Evolutionary conservation across 1,140 invertebrate genomes (phyloP).

Genomic region (Asbolus verrucosus): DNA sequence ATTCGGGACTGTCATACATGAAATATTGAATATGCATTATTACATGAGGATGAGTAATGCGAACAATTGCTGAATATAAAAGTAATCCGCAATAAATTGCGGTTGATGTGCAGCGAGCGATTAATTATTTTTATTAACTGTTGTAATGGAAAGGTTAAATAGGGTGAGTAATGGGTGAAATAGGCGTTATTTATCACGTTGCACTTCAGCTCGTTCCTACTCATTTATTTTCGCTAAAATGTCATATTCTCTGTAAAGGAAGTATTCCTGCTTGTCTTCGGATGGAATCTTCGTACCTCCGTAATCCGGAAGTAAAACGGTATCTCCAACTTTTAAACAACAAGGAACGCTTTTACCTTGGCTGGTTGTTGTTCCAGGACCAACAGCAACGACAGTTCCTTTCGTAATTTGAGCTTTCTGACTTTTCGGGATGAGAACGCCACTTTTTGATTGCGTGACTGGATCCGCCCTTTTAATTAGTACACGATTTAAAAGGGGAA

Average conservation of each 20-base stretch:
- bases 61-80: conserved; percentile 12
- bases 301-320: conserved; percentile 57
- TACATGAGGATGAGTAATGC: conserved; percentile 2
- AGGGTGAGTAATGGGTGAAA: conserved; percentile 26
- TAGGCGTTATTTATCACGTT: conserved; percentile 28
- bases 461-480: conserved; percentile 52
- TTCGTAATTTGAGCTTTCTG: conserved; percentile 15
- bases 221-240: conserved; percentile 55
- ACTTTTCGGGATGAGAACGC: conserved; percentile 54
- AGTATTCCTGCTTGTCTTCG: conserved; percentile 50
- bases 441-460: conserved; percentile 49
- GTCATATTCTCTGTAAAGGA: conserved; percentile 55
- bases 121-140: conserved; percentile 40
- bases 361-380: conserved; percentile 52
- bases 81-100: neutral
- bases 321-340: conserved; percentile 51
- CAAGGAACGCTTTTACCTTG: conserved; percentile 51
- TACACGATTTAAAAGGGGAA: conserved; percentile 53
- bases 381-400: conserved; percentile 56
- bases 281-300: conserved; percentile 53
- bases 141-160: conserved; percentile 28
- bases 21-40: conserved; percentile 18
- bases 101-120: neutral
- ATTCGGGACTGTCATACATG: neutral
- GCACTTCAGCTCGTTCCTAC: conserved; percentile 14